These are phyloP conservation scores for Tachina fera DNA, from an alignment of 2,888 invertebrate genomes.

Conservation along the genomic window DNA sequence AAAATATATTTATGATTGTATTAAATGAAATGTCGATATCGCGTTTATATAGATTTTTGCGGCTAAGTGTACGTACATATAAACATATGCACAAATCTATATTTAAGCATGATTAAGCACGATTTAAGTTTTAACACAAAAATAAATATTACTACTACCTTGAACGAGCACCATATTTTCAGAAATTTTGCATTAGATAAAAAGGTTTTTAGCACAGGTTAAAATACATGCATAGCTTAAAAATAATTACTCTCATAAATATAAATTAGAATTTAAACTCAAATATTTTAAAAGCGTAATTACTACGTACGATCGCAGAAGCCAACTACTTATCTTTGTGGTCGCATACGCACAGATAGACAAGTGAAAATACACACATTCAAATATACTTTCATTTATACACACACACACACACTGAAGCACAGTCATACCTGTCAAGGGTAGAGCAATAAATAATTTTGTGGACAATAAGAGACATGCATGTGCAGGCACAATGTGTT, in stretches of 20 bases:
- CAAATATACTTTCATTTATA: too few species aligned
- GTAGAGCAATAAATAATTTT: slow-evolving; percentile 15
- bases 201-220: slow-evolving; percentile 32
- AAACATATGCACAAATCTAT: not conserved
- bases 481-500: slow-evolving; percentile 28
- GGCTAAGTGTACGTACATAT: too few species aligned
- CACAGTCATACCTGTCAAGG: not conserved
- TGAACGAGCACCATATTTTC: not conserved
- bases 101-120: not conserved
- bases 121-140: not conserved
- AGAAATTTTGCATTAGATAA: slow-evolving; percentile 32
- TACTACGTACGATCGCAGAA: slow-evolving; percentile 27
- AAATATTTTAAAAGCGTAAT: slow-evolving; percentile 50
- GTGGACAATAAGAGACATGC: slow-evolving; percentile 19
- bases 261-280: slow-evolving; percentile 62
- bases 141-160: not conserved
- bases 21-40: too few species aligned
- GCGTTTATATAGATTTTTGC: too few species aligned
- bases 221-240: slow-evolving; percentile 19
- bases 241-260: slow-evolving; percentile 59
- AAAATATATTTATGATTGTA: too few species aligned
- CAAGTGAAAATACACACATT: too few species aligned
- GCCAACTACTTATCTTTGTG: not conserved
- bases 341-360: too few species aligned
- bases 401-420: not conserved